Evolutionary conservation across 2,888 invertebrate species (phyloP).

Genomic region (Ophion obscuratus): DNA sequence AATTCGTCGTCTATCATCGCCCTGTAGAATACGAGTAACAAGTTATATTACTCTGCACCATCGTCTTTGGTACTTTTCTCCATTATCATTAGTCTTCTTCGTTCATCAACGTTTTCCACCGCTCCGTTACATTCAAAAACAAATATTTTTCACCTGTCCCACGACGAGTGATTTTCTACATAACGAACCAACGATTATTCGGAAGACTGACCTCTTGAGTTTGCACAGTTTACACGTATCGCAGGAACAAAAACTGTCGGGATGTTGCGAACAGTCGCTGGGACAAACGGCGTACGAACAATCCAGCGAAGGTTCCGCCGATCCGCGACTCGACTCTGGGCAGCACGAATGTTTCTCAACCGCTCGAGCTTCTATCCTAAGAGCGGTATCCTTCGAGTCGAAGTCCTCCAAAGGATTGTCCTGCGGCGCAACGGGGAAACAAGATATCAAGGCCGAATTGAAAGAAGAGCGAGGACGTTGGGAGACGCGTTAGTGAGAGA

Average conservation of each 20-base stretch:
- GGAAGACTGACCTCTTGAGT: slow-evolving; percentile 75
- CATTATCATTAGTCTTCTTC: neutral
- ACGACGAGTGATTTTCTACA: neutral
- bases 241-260: slow-evolving; percentile 76
- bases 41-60: neutral
- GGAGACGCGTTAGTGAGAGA: neutral
- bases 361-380: slow-evolving; percentile 41
- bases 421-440: neutral
- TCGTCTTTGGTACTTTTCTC: neutral
- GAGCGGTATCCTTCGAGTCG: slow-evolving; percentile 22
- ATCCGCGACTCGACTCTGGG: neutral
- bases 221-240: slow-evolving; percentile 74
- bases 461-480: neutral
- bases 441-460: neutral
- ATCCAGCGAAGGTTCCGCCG: slow-evolving; percentile 22
- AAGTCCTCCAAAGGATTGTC: slow-evolving; percentile 34
- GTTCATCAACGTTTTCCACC: neutral
- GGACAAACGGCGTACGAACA: slow-evolving; percentile 21
- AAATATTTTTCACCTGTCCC: neutral
- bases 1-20: slow-evolving; percentile 83
- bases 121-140: neutral
- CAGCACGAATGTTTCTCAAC: slow-evolving; percentile 4
- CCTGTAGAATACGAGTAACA: slow-evolving; percentile 41
- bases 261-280: slow-evolving; percentile 56
- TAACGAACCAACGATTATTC: neutral